Evolutionary conservation across 35 echinoderm and acorn worm species (phyloP), one percentile per base, ranked within the genome.

Genomic region (Lytechinus pictus): DNA sequence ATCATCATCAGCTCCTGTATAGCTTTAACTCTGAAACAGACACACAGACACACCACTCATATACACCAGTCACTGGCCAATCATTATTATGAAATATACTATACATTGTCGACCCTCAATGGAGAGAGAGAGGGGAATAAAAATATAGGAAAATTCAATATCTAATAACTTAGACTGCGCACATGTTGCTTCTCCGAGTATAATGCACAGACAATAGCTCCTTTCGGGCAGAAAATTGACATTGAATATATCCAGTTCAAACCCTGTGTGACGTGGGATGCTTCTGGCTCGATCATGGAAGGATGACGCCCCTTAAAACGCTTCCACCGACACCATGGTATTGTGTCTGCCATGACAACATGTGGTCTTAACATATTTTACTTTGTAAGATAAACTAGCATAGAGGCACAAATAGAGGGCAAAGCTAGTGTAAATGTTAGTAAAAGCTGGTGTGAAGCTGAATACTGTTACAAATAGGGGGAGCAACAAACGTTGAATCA

Each of bases 51-150:
- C 88, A 90, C 88, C 88, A 90, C 88, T 90, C 52, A 90, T 90
- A 54, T 90, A 90, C 88, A 90, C 29, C 52, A 90, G 28, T 54
- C 88, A 44, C 88, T 52, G 52, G 29, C 28, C 88, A 90, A 44
- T 52, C 88, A 90, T 90, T 90, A 90, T 90, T 90, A 90, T 54
- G 88, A 90, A 90, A 90, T 90, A 90, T 54, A 90, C 88, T 52
- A 54, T 90, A 21, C 88, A 90, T 90, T 90, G 88, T 90, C 52
- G 16, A 33, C 88, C 88, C 88, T 90, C 88, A 90, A 90, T 90
- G 88, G 88, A 44, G 88, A 54, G 52, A 33, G 88, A 90, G 28
- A 44, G 27, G 24, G 29, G 14, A 87, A 16, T 24, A 90, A 90
- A 90, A 90, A 90, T 13, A 8, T 14, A 21, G 52, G 52, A 90